Conservation (phyloP, 2,888 invertebrate species). For the Arctia plantaginis region DNA sequence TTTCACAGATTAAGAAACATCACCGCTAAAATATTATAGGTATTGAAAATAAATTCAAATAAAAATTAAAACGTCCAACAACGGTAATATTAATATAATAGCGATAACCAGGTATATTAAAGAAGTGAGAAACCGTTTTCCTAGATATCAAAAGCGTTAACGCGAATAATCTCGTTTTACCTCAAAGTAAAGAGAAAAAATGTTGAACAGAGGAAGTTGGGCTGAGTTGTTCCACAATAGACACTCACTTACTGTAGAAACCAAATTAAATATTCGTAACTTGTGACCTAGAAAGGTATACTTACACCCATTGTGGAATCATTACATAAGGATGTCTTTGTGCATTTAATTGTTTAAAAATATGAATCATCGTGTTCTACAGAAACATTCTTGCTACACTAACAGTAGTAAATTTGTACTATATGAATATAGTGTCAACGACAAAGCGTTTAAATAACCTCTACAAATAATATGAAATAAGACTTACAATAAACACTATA, state of each 20-base stretch:
- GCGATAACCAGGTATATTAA: background rate
- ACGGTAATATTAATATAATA: background rate
- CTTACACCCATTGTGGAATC: constrained; percentile 46
- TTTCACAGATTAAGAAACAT: background rate
- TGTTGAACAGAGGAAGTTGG: constrained; percentile 26
- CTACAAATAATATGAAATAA: background rate
- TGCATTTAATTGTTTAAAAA: constrained; percentile 48
- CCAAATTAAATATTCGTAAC: constrained; percentile 55
- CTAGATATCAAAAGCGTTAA: background rate
- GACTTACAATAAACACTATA: background rate
- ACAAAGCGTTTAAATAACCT: background rate
- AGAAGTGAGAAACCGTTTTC: constrained; percentile 22
- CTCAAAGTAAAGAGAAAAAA: constrained; percentile 13
- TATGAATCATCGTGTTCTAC: constrained; percentile 39
- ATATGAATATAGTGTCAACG: background rate
- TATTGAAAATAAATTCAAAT: background rate
- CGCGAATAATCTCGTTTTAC: background rate
- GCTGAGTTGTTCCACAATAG: constrained; percentile 29
- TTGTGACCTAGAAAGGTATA: constrained; percentile 58
- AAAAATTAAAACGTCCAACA: background rate
- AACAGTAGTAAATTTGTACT: background rate
- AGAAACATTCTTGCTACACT: constrained; percentile 4
- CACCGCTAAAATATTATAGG: background rate
- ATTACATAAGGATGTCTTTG: constrained; percentile 51
- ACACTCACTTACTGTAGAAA: constrained; percentile 39